Base-by-base conservation (phyloP, 2,888 invertebrate species). In the Melanophora roralis region DNA sequence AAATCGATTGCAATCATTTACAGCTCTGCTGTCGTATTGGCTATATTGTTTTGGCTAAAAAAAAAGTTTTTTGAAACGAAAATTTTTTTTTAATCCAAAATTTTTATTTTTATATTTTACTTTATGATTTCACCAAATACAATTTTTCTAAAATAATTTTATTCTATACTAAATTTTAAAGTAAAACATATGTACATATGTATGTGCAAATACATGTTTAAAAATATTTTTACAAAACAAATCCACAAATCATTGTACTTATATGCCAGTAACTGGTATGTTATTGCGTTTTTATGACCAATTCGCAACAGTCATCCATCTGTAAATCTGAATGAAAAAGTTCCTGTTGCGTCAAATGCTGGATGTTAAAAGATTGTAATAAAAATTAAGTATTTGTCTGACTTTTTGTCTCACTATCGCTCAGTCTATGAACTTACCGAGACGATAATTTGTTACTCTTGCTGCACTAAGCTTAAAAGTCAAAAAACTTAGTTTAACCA, bases 261-360 rank as follows among this genome's bases (percentile, higher is more conserved):
- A 11, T 55, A 67, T 23, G 14, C 60, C 36, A n/a, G 7, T 14
- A 16, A 16, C n/a, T 2, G 4, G 7, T 43, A 47, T 27, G 27
- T 27, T 27, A 27, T 27, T 27, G 27, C 27, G 27, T 27, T 5
- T 6, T 27, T 27, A 51, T n/a, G n/a, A 8, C n/a, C n/a, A 53
- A 14, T 53, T 14, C 32, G 14, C 34, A 45, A 40, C 23, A 40
- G 27, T 23, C 43, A 55, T 64, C 36, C 36, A 57, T 73, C 45
- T 64, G 45, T 38, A 3, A 64, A 57, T 57, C 47, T 49, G 27
- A 47, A 69, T 65, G 53, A 5, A 36, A 32, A 65, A 12, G 40
- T 62, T 57, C 69, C 69, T 23, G 43, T 64, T 69, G 64, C n/a
- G 49, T 51, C 62, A n/a, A n/a, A n/a, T n/a, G n/a, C n/a, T 64